phyloP scores from a whole-genome alignment of 2,888 invertebrate species.

The Muschampia plurimacula region DNA sequence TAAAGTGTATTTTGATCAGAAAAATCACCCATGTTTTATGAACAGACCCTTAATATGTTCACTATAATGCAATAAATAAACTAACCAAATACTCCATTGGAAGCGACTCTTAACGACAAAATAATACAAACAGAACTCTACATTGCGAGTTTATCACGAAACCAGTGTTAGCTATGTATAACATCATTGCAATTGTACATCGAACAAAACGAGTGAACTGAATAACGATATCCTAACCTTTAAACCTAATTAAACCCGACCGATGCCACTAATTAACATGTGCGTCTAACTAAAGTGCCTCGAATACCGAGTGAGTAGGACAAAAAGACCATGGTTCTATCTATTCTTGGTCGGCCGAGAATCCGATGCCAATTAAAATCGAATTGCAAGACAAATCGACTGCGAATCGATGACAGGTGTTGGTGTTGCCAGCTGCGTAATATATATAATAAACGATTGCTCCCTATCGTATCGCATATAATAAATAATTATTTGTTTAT shows the following conservation, averaged over 20 bases:
- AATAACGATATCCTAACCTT: constrained; percentile 37
- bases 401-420: constrained; percentile 65
- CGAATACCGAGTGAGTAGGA: constrained; percentile 18
- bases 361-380: constrained; percentile 73
- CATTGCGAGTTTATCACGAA: constrained; percentile 1
- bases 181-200: constrained; percentile 7
- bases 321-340: constrained; percentile 45
- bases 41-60: too few relatives aligned
- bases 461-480: neutral
- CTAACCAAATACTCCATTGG: neutral
- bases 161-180: neutral
- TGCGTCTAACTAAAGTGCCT: constrained; percentile 35
- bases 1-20: too few relatives aligned
- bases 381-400: constrained; percentile 69
- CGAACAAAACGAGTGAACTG: constrained; percentile 3
- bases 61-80: neutral
- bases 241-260: constrained; percentile 37
- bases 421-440: constrained; percentile 31
- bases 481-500: neutral
- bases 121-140: neutral
- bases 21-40: too few relatives aligned
- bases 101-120: neutral
- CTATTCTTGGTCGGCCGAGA: constrained; percentile 55
- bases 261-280: constrained; percentile 38
- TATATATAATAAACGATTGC: neutral